A percentile compares a stretch with the other conserved stretches of the same genome.
Conservation (phyloP, 2,797 vertebrate genomes). For the Columba guinea region DNA sequence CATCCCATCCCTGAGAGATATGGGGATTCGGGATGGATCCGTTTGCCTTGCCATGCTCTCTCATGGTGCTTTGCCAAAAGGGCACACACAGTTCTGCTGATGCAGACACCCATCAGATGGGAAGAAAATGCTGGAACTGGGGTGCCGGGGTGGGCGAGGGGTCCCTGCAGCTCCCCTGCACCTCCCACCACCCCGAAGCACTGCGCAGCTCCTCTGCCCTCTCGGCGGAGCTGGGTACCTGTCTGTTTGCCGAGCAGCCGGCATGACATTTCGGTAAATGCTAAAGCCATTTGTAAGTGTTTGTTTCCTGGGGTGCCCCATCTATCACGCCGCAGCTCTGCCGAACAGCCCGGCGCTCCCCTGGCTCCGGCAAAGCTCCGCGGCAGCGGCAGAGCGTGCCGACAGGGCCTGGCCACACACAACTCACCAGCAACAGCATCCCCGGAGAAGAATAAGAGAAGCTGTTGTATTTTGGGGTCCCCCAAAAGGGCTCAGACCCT, state of each 20-base stretch:
- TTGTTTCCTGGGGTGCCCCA: conserved; percentile 73
- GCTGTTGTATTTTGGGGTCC: not conserved
- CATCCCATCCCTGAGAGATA: not conserved
- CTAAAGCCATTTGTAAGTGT: conserved; percentile 79
- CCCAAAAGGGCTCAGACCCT: not conserved
- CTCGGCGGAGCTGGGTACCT: conserved; percentile 50
- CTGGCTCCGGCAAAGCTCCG: conserved; percentile 50
- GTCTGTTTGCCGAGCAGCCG: conserved; percentile 69
- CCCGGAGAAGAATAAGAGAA: not conserved
- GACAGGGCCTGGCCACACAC: accelerated
- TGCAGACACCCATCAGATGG: accelerated
- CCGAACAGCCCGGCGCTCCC: conserved; percentile 62
- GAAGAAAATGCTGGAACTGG: accelerated
- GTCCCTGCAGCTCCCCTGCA: not conserved
- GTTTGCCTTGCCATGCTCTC: not conserved
- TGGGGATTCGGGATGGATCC: not conserved
- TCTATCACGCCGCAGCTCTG: conserved; percentile 72
- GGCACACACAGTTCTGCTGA: no score
- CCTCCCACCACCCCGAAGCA: not conserved
- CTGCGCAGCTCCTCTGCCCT: not conserved
- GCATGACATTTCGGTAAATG: conserved; percentile 79
- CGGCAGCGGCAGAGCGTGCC: not conserved
- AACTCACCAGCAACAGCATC: not conserved
- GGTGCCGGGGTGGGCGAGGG: accelerated
- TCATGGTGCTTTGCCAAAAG: accelerated